These are phyloP conservation scores for Micrastur ruficollis DNA, from an alignment of 2,797 vertebrate genomes.

Conservation along the genomic window DNA sequence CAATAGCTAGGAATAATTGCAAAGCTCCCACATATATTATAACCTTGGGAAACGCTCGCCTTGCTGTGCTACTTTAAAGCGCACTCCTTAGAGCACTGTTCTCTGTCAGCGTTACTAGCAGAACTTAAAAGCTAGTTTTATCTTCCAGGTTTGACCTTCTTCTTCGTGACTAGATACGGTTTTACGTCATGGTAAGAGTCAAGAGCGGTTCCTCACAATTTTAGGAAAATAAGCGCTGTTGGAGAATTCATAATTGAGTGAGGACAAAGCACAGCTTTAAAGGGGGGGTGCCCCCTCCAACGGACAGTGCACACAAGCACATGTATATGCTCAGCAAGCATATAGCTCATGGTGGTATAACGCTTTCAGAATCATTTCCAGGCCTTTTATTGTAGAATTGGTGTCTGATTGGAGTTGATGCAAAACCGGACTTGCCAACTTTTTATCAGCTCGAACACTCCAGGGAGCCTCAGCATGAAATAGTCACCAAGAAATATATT, in stretches of 20 bases:
- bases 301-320: neutral
- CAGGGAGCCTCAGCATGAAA: neutral
- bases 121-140: neutral
- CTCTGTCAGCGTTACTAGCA: neutral
- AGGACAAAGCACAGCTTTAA: neutral
- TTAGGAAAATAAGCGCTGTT: neutral
- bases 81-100: neutral
- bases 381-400: neutral
- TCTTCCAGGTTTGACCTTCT: neutral
- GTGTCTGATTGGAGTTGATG: neutral
- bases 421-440: neutral
- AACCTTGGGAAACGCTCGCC: neutral
- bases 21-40: neutral
- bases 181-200: neutral
- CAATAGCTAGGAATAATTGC: neutral
- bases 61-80: neutral
- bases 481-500: neutral
- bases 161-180: accelerated
- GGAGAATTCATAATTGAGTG: neutral
- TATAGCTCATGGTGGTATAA: neutral
- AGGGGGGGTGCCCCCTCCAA: too few relatives aligned
- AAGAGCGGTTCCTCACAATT: neutral
- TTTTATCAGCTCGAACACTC: neutral
- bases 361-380: neutral
- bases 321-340: neutral